phyloP scores from a whole-genome alignment of 2,797 vertebrate genomes.

The Sebastes diaconus region DNA sequence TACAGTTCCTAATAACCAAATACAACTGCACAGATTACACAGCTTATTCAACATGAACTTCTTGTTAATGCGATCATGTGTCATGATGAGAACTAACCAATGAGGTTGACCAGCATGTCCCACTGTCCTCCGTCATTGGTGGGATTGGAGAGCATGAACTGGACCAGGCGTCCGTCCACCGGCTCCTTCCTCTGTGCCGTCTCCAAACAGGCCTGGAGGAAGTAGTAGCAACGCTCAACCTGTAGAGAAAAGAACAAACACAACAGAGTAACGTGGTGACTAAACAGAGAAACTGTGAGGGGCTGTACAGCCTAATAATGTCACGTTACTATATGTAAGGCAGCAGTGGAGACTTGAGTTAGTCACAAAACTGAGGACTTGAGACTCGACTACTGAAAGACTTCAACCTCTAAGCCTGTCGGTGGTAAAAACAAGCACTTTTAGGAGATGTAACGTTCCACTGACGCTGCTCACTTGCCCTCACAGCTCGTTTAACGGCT shows the following conservation, averaged over 20 bases:
- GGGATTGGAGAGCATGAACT: conserved; percentile 94
- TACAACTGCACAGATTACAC: not conserved
- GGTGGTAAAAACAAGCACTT: too few relatives aligned
- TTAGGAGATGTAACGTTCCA: too few relatives aligned
- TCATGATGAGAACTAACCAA: conserved; percentile 83
- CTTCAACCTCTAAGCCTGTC: not conserved
- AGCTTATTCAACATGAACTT: not conserved
- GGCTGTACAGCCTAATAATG: not conserved
- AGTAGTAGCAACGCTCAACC: conserved; percentile 97
- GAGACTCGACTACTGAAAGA: not conserved
- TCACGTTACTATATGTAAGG: not conserved
- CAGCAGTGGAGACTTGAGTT: not conserved
- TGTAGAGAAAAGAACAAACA: conserved; percentile 53
- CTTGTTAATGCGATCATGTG: not conserved
- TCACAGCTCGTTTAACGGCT: too few relatives aligned
- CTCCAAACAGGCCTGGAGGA: conserved; percentile 92
- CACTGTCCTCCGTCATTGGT: conserved; percentile 97
- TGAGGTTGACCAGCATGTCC: conserved; percentile 98
- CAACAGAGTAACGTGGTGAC: not conserved
- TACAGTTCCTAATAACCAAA: not conserved
- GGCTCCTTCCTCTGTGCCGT: conserved; percentile 92
- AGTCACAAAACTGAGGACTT: not conserved
- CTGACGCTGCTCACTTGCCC: too few relatives aligned
- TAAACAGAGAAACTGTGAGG: not conserved
- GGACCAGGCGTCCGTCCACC: conserved; percentile 92